Evolutionary conservation across 2,797 vertebrate species (phyloP).

Genomic region (Gymnothorax javanicus): DNA sequence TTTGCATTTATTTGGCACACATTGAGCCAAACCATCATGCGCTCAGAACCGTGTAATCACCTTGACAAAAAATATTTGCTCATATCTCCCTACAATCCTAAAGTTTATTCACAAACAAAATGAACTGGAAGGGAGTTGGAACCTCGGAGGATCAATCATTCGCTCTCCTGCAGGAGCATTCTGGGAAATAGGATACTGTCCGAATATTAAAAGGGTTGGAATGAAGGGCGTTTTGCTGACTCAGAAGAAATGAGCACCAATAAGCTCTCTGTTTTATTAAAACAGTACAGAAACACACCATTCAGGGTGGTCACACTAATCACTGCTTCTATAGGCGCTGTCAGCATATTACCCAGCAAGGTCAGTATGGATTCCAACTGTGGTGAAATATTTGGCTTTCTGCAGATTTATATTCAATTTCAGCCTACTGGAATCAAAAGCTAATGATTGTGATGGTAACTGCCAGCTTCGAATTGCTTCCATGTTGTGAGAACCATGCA

Average conservation of each 20-base stretch:
- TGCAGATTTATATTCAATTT: too few species aligned
- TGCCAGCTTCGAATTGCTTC: too few species aligned
- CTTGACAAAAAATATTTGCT: background rate
- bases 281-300: background rate
- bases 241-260: background rate
- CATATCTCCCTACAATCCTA: too few species aligned
- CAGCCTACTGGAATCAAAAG: too few species aligned
- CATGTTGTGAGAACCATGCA: too few species aligned
- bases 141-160: background rate
- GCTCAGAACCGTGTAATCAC: background rate
- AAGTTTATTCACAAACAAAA: background rate
- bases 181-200: background rate
- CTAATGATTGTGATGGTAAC: too few species aligned
- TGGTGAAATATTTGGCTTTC: too few species aligned
- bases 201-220: background rate
- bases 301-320: background rate
- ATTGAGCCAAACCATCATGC: background rate
- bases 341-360: background rate
- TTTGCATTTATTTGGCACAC: background rate
- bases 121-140: background rate
- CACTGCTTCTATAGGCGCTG: slow-evolving; percentile 6
- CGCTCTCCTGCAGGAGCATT: background rate
- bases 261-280: background rate
- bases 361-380: too few species aligned
- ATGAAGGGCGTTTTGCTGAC: slow-evolving; percentile 17